These are phyloP conservation scores for Azemiops feae DNA, from an alignment of 2,113 vertebrate species.

Conservation along the genomic window DNA sequence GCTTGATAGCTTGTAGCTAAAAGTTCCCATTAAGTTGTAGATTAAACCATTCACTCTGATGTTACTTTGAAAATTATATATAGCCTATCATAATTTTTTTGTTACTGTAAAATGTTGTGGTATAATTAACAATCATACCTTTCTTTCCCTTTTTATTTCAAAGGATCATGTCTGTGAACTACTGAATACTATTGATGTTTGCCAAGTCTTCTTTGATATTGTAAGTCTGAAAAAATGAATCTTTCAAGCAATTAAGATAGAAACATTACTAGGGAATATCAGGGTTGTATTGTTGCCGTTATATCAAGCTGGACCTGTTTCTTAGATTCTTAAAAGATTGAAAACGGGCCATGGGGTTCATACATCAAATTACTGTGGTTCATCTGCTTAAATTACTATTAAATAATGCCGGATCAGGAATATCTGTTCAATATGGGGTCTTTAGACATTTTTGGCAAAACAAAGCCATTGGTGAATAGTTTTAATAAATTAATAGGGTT, in stretches of 20 bases:
- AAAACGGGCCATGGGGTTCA: background rate
- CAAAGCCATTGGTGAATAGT: background rate
- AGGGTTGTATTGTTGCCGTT: background rate
- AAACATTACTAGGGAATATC: background rate
- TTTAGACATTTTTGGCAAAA: background rate
- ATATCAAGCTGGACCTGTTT: background rate
- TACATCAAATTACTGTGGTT: background rate
- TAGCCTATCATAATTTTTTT: background rate
- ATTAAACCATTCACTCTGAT: background rate
- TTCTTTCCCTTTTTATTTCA: slow-evolving; percentile 32
- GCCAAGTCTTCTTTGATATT: slow-evolving; percentile 99
- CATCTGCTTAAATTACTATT: background rate
- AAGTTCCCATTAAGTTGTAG: background rate
- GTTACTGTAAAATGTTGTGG: background rate
- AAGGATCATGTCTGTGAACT: slow-evolving; percentile 98
- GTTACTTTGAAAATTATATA: background rate
- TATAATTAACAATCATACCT: background rate
- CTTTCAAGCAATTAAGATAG: background rate
- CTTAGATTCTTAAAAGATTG: background rate
- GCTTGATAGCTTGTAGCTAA: background rate
- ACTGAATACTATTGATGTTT: slow-evolving; percentile 95
- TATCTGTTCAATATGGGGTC: background rate
- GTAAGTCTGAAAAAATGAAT: slow-evolving; percentile 75
- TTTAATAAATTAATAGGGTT: background rate
- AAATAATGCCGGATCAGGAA: background rate